Percentiles rank a stretch among this genome's conserved stretches.
Evolutionary conservation across 2,888 invertebrate genomes (phyloP).

Genomic region (Luffia ferchaultella): DNA sequence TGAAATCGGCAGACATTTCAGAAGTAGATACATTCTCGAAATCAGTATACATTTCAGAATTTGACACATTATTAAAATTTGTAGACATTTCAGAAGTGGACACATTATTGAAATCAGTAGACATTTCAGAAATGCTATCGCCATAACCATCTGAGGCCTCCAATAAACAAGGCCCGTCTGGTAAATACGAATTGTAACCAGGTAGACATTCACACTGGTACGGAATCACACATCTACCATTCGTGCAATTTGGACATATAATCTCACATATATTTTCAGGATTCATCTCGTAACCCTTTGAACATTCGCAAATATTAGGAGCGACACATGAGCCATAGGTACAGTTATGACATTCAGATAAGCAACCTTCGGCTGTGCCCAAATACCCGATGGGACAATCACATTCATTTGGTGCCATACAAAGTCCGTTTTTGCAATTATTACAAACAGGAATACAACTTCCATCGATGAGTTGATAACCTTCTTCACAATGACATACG

Average conservation of each 20-base stretch:
- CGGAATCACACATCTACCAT: conserved; percentile 2
- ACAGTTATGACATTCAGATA: background rate
- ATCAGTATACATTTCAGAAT: too few relatives aligned
- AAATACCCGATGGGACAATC: conserved; percentile 1
- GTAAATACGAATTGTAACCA: too few relatives aligned
- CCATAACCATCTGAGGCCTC: too few relatives aligned
- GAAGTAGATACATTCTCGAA: too few relatives aligned
- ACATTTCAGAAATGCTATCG: too few relatives aligned
- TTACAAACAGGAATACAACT: conserved; percentile 22
- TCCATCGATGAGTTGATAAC: conserved; percentile 5
- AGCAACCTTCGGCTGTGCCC: background rate
- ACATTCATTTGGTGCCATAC: conserved; percentile 15
- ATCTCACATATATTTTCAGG: background rate
- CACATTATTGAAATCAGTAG: too few relatives aligned
- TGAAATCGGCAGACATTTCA: too few relatives aligned
- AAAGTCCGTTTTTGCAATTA: conserved; percentile 11
- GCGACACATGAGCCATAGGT: background rate
- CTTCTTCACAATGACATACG: conserved; percentile 15
- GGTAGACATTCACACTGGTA: conserved; percentile 43
- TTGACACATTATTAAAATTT: too few relatives aligned
- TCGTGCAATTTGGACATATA: background rate
- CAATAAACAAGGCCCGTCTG: too few relatives aligned
- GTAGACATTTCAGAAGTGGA: too few relatives aligned
- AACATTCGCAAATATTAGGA: background rate
- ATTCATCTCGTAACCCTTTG: background rate